Base-by-base conservation (phyloP, 2,888 invertebrate genomes). In the Noctua comes region DNA sequence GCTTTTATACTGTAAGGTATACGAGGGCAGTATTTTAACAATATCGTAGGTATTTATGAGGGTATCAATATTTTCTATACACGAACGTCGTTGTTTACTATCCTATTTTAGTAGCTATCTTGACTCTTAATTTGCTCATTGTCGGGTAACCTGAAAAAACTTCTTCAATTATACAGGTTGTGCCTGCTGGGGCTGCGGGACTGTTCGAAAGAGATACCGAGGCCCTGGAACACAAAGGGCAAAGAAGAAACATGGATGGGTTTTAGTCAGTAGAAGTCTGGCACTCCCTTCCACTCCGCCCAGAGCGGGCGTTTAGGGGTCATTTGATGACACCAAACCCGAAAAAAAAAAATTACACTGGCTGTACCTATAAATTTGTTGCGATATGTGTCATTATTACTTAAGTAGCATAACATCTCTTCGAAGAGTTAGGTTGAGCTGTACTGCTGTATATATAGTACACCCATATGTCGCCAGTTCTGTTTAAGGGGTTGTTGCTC, bases 1-100 rank as follows among this genome's bases (percentile, higher is more conserved):
- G 73, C 68, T 68, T 84, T 73, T 83, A 82, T 84, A 43, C 51
- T 66, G 77, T 69, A 46, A 62, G 18, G 65, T 85, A 57, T 66
- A 75, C 43, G 73, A 74, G 27, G 7, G 51, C 7, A 24, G 73
- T 76, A 76, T 86, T 75, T 78, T n/a, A 27, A 65, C 62, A 73
- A 57, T 73, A 77, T 46, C 11, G 2, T 54, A 6, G 21, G 6
- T 65, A 43, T 76, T 82, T 48, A 62, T 79, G 11, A 0, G 1
- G 31, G 46, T 24, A 18, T 21, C 6, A 21, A 31, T 31, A 69
- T 51, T 51, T 69, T 48, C 4, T 51, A 46, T 46, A 68, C 18
- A 27, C 10, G 16, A n/a, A 21, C 43, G 4, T n/a, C 18, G 31
- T 18, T 66, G n/a, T 40, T 40, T 40, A n/a, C 7, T 40, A 66